Evolutionary conservation across 2,888 invertebrate genomes (phyloP), one percentile per base, ranked within the genome.

Genomic region (Papilio elwesi): DNA sequence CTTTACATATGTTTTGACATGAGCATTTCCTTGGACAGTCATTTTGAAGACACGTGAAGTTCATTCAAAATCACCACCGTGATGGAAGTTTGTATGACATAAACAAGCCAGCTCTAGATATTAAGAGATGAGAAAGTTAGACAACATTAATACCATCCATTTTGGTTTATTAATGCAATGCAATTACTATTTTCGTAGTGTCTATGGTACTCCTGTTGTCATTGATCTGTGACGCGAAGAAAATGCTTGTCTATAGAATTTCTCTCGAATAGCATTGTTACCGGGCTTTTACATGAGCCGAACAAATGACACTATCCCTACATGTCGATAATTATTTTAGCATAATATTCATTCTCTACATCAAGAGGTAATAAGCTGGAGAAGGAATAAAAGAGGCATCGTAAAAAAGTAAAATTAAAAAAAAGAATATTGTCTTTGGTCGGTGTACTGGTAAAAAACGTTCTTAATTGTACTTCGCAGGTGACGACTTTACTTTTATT

Each of bases 401-500:
- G 68, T 79, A 81, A 80, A 84, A 82, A 81, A 83, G 81, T 82
- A 82, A 82, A 80, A 80, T 79, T 81, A 81, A 82, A 79, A 81
- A 80, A 79, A 82, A 82, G 79, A 82, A 80, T 82, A 79, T 85
- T 79, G 78, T 91, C 91, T 91, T 91, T 91, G 91, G 91, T 83
- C 84, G 85, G 81, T 84, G 77, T 78, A 78, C 80, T 78, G 78
- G 79, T 79, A 76, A 81, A 76, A 81, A 84, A 83, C 87, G 81
- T 82, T 80, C 80, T 79, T 76, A 82, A 86, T 90, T 91, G 91
- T 90, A 91, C 90, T 90, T 81, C 80, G 85, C 88, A 92, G 91
- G 90, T 83, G 78, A 16, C 15, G 10, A 38, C n/a, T 67, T 67
- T 69, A 70, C 51, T 77, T 74, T 75, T 77, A 75, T 78, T 76